Base-by-base conservation (phyloP, 2,113 vertebrate species). In the Chaetops frenatus region DNA sequence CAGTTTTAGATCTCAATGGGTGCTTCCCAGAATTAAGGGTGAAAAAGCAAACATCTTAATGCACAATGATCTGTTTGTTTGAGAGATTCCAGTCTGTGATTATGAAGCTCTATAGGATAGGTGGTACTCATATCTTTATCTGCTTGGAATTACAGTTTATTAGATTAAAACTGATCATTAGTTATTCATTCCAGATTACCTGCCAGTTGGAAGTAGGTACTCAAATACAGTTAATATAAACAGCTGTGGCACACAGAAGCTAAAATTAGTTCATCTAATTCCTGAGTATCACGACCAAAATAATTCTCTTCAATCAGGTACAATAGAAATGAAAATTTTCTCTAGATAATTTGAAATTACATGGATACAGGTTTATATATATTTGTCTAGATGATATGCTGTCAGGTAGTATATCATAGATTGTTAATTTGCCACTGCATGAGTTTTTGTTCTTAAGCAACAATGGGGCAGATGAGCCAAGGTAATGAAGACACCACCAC, bases 241-340 rank as follows among this genome's bases (percentile, higher is more conserved):
- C 38, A 84, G 22, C 31, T 81, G 86, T 61, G 91, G 79, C 38
- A 50, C 96, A 18, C 36, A 94, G 58, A 96, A 96, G 5, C 70
- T 96, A 9, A 96, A 96, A 62, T 66, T 86, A 11, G 45, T 96
- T 57, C 72, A 94, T 33, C 22, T 97, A 70, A 83, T 97, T 88
- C 88, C 96, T 17, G 89, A 92, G 35, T 94, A 92, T 70, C 87
- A 88, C 1, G 15, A 96, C 61, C 95, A 90, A 88, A 89, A 61
- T 47, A 87, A 72, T 54, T 88, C 50, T 54, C 81, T 94, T 57
- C 96, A 95, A 20, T 79, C 94, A 93, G 96, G 91, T 98, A 95
- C 82, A 42, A 60, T 74, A 62, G 48, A 62, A 62, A 20, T 10
- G 1, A 44, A 70, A 82, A 31, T 60, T 27, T 7, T 78, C 38